Evolutionary conservation across 2,113 vertebrate species (phyloP).

Genomic region (Melozone crissalis): DNA sequence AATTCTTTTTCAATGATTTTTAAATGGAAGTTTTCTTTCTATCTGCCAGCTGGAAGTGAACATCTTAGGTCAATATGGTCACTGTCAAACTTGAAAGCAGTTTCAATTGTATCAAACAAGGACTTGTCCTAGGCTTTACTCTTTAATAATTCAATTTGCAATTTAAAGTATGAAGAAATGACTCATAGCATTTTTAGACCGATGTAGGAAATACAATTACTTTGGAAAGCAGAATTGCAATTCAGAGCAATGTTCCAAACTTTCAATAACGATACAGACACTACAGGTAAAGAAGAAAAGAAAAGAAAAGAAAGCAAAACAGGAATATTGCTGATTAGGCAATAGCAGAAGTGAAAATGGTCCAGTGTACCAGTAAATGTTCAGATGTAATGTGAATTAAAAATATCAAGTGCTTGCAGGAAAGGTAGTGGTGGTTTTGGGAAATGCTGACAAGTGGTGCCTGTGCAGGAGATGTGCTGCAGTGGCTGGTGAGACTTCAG

Average conservation of each 20-base stretch:
- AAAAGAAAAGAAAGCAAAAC: background rate
- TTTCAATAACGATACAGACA: background rate
- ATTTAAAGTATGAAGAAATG: background rate
- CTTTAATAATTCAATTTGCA: background rate
- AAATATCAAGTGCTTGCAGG: background rate
- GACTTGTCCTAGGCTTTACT: background rate
- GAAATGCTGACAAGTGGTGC: background rate
- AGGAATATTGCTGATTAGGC: background rate
- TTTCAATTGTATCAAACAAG: background rate
- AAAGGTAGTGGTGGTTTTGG: background rate
- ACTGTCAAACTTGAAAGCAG: background rate
- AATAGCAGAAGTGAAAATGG: background rate
- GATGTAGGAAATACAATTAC: background rate
- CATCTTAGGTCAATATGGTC: background rate
- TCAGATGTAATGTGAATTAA: background rate
- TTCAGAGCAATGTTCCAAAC: background rate
- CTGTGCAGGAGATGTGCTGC: fast-evolving
- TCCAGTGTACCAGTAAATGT: background rate
- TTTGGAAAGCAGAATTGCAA: background rate
- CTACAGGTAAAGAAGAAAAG: background rate
- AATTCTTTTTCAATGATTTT: background rate
- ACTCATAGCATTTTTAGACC: background rate
- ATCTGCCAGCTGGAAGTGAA: background rate
- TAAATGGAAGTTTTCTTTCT: background rate
- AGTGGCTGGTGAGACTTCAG: background rate